Conservation (phyloP, 2,113 vertebrate genomes). For the Aptenodytes patagonicus region DNA sequence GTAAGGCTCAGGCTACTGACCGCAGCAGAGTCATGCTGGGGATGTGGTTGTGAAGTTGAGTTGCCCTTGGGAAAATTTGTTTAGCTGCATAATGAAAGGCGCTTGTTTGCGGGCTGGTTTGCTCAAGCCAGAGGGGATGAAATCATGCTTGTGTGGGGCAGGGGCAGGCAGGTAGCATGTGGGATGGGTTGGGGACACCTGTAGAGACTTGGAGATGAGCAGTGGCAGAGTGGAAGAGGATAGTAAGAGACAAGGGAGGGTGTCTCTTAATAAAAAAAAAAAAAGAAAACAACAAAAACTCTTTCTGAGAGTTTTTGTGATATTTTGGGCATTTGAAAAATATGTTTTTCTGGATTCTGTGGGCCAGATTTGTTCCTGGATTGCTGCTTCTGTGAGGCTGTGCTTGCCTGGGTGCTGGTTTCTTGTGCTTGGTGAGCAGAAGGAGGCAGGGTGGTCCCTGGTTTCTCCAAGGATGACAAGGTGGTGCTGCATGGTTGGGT, state of each 20-base stretch:
- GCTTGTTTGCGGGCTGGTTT: not conserved
- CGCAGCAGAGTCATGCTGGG: rapidly evolving
- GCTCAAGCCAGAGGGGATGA: not conserved
- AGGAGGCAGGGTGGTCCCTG: not conserved
- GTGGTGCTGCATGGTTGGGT: rapidly evolving
- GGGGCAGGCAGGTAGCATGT: not conserved
- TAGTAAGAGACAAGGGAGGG: not conserved
- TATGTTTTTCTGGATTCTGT: not conserved
- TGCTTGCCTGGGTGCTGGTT: not conserved
- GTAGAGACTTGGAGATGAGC: not conserved
- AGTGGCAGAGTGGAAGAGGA: not conserved
- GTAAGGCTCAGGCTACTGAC: not conserved
- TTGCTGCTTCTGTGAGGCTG: not conserved
- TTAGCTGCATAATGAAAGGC: not conserved
- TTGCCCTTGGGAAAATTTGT: not conserved
- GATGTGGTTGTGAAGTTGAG: not conserved
- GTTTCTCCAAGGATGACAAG: not conserved
- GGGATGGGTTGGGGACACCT: not conserved
- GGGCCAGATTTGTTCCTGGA: not conserved
- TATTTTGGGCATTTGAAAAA: not conserved
- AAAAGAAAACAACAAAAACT: not conserved
- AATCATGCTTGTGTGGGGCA: not conserved
- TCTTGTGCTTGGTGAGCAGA: not conserved
- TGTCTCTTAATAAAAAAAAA: not conserved
- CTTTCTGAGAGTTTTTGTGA: not conserved